These are phyloP conservation scores for Macrotis lagotis DNA, from an alignment of 2,113 vertebrate species.

Conservation along the genomic window DNA sequence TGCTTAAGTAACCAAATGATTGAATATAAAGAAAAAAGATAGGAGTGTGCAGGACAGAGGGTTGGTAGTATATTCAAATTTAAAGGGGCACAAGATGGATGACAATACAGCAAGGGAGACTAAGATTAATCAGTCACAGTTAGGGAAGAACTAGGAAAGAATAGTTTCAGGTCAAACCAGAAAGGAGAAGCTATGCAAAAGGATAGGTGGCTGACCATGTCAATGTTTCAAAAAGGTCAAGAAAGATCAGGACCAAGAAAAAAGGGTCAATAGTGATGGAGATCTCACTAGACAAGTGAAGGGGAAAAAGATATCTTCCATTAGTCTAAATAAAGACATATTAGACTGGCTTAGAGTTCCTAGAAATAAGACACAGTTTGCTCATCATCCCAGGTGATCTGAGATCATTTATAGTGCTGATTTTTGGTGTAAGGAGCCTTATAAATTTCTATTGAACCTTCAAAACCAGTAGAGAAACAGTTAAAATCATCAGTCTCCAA, in stretches of 20 bases:
- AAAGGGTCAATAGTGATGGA: background rate
- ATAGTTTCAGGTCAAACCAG: background rate
- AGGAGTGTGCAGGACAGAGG: background rate
- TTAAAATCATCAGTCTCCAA: background rate
- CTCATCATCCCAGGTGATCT: background rate
- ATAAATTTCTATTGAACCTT: conserved; percentile 35
- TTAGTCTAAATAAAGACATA: background rate
- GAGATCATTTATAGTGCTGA: conserved; percentile 1
- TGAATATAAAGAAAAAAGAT: background rate
- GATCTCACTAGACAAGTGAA: background rate
- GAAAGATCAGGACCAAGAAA: background rate
- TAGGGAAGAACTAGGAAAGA: background rate
- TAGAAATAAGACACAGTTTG: background rate
- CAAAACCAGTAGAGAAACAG: background rate
- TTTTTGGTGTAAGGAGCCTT: background rate
- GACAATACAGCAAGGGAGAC: background rate
- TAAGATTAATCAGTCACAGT: background rate
- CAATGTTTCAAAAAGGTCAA: background rate
- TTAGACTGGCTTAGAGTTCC: background rate
- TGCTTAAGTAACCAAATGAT: background rate
- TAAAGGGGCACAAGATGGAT: background rate
- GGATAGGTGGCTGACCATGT: background rate
- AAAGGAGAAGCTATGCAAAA: background rate
- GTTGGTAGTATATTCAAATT: background rate
- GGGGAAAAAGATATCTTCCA: background rate